These are phyloP conservation scores for Recurvirostra avosetta DNA, from an alignment of 2,113 vertebrate genomes.

Conservation along the genomic window DNA sequence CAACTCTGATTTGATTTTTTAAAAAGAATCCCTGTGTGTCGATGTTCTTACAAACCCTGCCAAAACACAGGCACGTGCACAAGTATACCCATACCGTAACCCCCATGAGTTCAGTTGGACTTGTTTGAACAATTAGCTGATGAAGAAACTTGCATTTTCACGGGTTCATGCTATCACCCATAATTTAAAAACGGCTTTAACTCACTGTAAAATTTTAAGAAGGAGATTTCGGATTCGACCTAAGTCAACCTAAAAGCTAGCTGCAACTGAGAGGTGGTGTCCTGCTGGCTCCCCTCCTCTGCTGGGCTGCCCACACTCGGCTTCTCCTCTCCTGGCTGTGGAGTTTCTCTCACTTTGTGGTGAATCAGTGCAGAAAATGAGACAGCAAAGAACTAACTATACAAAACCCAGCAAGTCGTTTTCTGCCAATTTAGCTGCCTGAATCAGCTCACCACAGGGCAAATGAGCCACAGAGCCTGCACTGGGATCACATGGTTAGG, in stretches of 20 bases:
- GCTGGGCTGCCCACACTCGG: not conserved
- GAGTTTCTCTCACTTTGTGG: not conserved
- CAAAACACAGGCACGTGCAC: not conserved
- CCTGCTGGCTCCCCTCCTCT: not conserved
- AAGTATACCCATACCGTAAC: not conserved
- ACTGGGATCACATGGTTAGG: not conserved
- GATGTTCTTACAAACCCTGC: not conserved
- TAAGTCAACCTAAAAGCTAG: not conserved
- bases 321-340: not conserved
- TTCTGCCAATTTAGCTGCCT: not conserved
- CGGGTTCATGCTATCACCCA: too few relatives aligned
- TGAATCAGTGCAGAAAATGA: slow-evolving; percentile 27
- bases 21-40: not conserved
- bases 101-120: not conserved
- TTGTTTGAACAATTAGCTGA: not conserved
- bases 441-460: not conserved
- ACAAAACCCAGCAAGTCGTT: not conserved
- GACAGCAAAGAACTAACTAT: not conserved
- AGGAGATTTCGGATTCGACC: not conserved
- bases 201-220: not conserved
- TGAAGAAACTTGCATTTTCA: not conserved
- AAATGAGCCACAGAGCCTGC: not conserved
- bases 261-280: not conserved
- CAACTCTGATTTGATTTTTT: not conserved
- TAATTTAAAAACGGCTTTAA: not conserved